Conservation (phyloP, 2,113 vertebrate genomes). For the Myotis yumanensis region DNA sequence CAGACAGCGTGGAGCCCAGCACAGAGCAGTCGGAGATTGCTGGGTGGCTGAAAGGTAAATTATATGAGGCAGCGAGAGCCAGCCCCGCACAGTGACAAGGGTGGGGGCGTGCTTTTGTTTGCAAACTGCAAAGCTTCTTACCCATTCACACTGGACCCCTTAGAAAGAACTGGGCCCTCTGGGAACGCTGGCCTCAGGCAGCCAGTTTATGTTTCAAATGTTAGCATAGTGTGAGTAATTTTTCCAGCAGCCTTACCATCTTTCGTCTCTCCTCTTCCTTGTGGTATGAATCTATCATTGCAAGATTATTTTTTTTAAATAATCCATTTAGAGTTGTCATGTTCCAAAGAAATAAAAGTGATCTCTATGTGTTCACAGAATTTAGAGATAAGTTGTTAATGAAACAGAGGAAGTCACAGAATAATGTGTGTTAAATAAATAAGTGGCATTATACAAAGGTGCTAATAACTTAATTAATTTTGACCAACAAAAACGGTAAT, state of each 20-base stretch:
- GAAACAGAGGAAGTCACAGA: background rate
- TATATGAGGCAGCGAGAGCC: conserved; percentile 3
- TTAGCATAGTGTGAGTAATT: background rate
- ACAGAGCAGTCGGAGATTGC: background rate
- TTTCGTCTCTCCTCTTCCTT: background rate
- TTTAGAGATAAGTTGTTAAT: conserved; percentile 5
- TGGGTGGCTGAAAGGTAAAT: conserved; percentile 67
- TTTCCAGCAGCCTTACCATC: background rate
- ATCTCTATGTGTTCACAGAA: background rate
- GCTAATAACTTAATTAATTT: background rate
- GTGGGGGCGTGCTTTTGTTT: background rate
- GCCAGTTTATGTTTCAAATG: conserved; percentile 15
- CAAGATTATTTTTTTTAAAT: conserved; percentile 30
- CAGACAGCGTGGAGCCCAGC: conserved; percentile 74
- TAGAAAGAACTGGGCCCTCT: background rate
- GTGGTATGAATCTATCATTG: background rate
- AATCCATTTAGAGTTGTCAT: background rate
- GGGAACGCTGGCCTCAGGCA: background rate
- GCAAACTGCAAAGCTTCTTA: conserved; percentile 17
- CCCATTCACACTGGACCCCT: background rate
- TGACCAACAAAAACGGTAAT: background rate
- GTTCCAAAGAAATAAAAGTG: background rate
- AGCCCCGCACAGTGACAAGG: background rate
- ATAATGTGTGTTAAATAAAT: background rate
- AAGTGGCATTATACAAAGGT: background rate